Evolutionary conservation across 2,113 vertebrate genomes (phyloP).

Genomic region (Panurus biarmicus): DNA sequence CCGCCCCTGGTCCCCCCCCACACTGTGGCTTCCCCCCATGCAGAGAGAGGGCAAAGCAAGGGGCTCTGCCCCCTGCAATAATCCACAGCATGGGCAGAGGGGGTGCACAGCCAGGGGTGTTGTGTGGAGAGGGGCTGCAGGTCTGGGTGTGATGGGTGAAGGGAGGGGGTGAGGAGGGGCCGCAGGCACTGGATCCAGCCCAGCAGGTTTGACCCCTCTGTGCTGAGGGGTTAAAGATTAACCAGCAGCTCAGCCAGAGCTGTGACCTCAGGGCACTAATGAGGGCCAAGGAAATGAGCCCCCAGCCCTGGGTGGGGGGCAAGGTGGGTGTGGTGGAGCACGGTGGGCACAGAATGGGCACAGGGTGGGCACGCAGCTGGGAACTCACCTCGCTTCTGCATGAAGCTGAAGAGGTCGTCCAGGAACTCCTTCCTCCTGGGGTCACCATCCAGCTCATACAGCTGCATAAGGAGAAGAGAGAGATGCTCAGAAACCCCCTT

Average conservation of each 20-base stretch:
- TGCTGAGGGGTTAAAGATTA: constrained; percentile 40
- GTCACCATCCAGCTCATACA: constrained; percentile 92
- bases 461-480: constrained; percentile 53
- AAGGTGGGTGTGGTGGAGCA: background rate
- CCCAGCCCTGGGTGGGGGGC: background rate
- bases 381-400: constrained; percentile 92
- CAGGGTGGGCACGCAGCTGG: fast-evolving
- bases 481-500: background rate
- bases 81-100: background rate
- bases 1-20: fast-evolving
- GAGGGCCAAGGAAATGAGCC: constrained; percentile 53
- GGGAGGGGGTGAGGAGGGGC: background rate
- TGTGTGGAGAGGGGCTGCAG: background rate
- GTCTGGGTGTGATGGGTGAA: background rate
- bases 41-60: background rate
- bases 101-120: fast-evolving
- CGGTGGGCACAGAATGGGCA: background rate
- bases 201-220: background rate
- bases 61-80: background rate
- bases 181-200: background rate
- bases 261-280: background rate
- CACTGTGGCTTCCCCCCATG: fast-evolving
- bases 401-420: constrained; percentile 95
- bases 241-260: background rate
- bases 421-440: constrained; percentile 96